Evolutionary conservation across 2,888 invertebrate species (phyloP).

Genomic region (Phlogophora meticulosa): DNA sequence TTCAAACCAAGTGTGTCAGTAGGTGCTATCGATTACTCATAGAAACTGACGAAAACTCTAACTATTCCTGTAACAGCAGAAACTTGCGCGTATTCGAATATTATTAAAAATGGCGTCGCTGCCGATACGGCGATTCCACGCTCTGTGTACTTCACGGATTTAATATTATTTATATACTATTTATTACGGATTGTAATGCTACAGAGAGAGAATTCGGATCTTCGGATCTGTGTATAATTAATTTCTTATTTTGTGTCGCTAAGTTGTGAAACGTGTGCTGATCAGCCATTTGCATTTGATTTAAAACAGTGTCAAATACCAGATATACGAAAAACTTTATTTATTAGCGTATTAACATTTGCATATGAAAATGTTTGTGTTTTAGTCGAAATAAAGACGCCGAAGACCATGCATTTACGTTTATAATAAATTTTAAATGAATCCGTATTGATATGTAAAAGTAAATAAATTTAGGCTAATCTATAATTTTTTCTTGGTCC

Average conservation of each 20-base stretch:
- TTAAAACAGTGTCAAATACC: slow-evolving; percentile 62
- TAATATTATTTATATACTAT: slow-evolving; percentile 78
- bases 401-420: neutral
- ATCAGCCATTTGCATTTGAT: slow-evolving; percentile 55
- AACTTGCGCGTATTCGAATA: too few relatives aligned
- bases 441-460: slow-evolving; percentile 13
- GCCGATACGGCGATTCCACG: too few relatives aligned
- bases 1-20: too few relatives aligned
- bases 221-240: slow-evolving; percentile 59
- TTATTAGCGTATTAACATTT: slow-evolving; percentile 62
- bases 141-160: slow-evolving; percentile 77
- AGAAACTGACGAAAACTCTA: too few relatives aligned
- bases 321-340: slow-evolving; percentile 53
- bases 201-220: slow-evolving; percentile 61
- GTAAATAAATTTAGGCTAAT: neutral
- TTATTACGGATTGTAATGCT: slow-evolving; percentile 72
- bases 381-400: slow-evolving; percentile 51
- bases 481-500: too few relatives aligned
- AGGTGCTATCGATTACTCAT: too few relatives aligned
- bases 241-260: slow-evolving; percentile 64
- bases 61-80: too few relatives aligned
- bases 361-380: slow-evolving; percentile 50
- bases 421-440: slow-evolving; percentile 45
- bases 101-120: too few relatives aligned
- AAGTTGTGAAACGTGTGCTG: slow-evolving; percentile 57